These are phyloP conservation scores for Agonum fuliginosum DNA, from an alignment of 2,888 invertebrate genomes.

Conservation along the genomic window DNA sequence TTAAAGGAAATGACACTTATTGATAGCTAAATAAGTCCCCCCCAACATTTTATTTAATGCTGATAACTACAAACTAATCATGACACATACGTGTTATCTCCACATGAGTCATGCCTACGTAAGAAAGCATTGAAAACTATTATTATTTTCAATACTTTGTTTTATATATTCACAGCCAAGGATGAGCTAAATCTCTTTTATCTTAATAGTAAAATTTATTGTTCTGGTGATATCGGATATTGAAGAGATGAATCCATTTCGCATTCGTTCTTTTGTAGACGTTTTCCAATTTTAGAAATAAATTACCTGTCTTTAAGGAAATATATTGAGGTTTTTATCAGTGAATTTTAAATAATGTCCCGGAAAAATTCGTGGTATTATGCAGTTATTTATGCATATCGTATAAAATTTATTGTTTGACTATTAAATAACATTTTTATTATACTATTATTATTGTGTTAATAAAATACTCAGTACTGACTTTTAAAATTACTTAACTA, in stretches of 20 bases:
- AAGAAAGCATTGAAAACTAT: background rate
- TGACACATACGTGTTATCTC: constrained; percentile 26
- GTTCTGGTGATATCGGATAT: no score
- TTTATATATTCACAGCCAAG: constrained; percentile 13
- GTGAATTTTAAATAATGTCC: background rate
- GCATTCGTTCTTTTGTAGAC: background rate
- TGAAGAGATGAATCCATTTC: background rate
- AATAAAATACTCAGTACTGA: no score
- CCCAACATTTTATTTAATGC: background rate
- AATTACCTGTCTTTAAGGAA: background rate
- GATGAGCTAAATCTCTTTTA: constrained; percentile 13
- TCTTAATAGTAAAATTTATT: background rate
- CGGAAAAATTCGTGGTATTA: no score
- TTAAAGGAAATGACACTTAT: constrained; percentile 13
- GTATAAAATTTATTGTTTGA: background rate
- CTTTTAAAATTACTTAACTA: no score
- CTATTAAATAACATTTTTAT: background rate
- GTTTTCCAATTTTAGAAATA: background rate
- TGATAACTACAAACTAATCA: background rate
- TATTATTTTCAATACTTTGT: constrained; percentile 9
- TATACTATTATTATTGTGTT: no score
- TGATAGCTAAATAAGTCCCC: background rate
- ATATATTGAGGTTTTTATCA: background rate
- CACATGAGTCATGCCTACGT: background rate
- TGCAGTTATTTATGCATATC: background rate